These are phyloP conservation scores for Ceramica pisi DNA, from an alignment of 2,888 invertebrate species.

Conservation along the genomic window DNA sequence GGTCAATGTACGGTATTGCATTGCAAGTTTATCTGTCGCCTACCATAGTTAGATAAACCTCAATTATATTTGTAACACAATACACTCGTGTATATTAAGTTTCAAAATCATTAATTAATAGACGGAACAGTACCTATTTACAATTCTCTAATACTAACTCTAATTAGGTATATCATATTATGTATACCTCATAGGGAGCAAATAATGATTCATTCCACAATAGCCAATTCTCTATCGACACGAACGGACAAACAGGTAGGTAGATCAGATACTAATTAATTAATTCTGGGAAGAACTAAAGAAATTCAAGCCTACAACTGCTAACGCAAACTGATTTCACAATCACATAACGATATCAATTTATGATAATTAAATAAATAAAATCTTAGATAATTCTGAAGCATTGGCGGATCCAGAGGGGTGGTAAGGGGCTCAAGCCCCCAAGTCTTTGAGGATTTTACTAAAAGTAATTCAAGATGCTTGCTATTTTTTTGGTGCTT, in stretches of 20 bases:
- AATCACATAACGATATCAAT: conserved; percentile 60
- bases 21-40: no score
- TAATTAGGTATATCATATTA: neutral
- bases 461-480: no score
- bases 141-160: neutral
- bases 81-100: neutral
- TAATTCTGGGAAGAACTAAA: conserved; percentile 3
- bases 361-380: conserved; percentile 63
- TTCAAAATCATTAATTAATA: neutral
- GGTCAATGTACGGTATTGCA: no score
- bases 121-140: neutral
- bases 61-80: conserved; percentile 14
- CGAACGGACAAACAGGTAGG: neutral
- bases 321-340: conserved; percentile 26
- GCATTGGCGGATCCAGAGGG: neutral
- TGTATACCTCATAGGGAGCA: neutral
- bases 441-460: no score
- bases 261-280: neutral
- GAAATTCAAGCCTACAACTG: neutral
- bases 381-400: conserved; percentile 61
- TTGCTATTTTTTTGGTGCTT: no score
- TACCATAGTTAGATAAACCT: neutral
- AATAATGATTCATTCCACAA: neutral
- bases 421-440: no score
- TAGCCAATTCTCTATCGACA: neutral